Evolutionary conservation across 2,113 vertebrate species (phyloP).

Genomic region (Hippocampus guttulatus): DNA sequence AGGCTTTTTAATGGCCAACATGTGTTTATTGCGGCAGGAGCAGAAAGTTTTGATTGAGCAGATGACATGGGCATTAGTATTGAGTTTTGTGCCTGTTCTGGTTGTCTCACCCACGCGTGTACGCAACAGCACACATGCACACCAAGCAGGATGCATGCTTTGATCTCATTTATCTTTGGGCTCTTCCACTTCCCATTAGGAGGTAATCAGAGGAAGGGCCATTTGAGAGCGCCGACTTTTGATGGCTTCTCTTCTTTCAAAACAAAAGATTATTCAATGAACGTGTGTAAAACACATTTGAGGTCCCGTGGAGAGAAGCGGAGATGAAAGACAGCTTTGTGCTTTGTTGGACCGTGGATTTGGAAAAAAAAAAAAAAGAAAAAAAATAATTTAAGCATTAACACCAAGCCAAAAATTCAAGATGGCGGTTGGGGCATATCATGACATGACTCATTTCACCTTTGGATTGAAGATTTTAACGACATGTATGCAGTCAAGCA

Average conservation of each 20-base stretch:
- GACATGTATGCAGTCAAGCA: background rate
- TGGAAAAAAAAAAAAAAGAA: conserved; percentile 25
- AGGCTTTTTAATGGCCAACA: conserved; percentile 11
- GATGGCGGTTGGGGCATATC: conserved; percentile 8
- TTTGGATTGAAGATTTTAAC: background rate
- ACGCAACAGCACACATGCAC: conserved; percentile 3
- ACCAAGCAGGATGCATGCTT: conserved; percentile 29
- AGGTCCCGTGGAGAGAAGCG: conserved; percentile 47
- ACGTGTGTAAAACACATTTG: conserved; percentile 61
- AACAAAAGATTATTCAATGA: conserved; percentile 77
- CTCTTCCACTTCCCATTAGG: conserved; percentile 63
- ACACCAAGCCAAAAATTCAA: conserved; percentile 35
- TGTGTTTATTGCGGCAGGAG: conserved; percentile 14
- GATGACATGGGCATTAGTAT: conserved; percentile 26
- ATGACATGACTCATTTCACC: background rate
- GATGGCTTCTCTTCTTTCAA: conserved; percentile 68
- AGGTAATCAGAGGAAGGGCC: conserved; percentile 14
- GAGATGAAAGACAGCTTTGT: conserved; percentile 56
- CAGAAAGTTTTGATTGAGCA: conserved; percentile 9
- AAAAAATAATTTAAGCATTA: conserved; percentile 44
- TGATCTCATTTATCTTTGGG: conserved; percentile 67
- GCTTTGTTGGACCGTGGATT: conserved; percentile 41
- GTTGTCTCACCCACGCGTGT: conserved; percentile 12
- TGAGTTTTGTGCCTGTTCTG: conserved; percentile 35
- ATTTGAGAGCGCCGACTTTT: conserved; percentile 46